A percentile compares a stretch with the other conserved stretches of the same genome.
These are phyloP conservation scores for Perca fluviatilis DNA, from an alignment of 2,113 vertebrate genomes.

Conservation along the genomic window DNA sequence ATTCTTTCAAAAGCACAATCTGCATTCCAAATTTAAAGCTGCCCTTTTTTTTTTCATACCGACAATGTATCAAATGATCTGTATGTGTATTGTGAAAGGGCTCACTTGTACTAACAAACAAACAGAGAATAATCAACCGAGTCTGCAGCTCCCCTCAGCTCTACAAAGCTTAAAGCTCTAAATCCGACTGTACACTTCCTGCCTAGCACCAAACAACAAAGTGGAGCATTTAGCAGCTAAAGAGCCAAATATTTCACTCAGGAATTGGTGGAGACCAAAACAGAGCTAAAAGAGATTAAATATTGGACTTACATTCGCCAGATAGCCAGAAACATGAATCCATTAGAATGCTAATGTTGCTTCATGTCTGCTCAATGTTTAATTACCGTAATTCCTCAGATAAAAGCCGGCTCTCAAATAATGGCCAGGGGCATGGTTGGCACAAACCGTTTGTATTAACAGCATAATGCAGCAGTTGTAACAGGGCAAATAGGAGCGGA, in stretches of 20 bases:
- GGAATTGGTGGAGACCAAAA: neutral
- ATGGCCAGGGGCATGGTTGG: too few species aligned
- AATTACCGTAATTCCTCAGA: too few species aligned
- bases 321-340: neutral
- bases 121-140: neutral
- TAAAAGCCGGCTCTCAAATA: too few species aligned
- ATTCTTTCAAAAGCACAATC: neutral
- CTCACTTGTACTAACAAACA: neutral
- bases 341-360: neutral
- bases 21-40: neutral
- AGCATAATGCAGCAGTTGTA: too few species aligned
- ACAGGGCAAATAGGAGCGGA: too few species aligned
- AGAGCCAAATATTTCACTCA: neutral
- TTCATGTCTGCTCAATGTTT: too few species aligned
- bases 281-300: neutral
- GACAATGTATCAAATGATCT: neutral
- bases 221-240: neutral
- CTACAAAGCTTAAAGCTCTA: neutral
- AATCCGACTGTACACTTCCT: too few species aligned
- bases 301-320: neutral
- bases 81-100: neutral
- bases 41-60: neutral
- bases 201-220: neutral
- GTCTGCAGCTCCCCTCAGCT: neutral
- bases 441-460: too few species aligned